These are phyloP conservation scores for Zophobas morio DNA, from an alignment of 1,140 invertebrate species.

Conservation along the genomic window DNA sequence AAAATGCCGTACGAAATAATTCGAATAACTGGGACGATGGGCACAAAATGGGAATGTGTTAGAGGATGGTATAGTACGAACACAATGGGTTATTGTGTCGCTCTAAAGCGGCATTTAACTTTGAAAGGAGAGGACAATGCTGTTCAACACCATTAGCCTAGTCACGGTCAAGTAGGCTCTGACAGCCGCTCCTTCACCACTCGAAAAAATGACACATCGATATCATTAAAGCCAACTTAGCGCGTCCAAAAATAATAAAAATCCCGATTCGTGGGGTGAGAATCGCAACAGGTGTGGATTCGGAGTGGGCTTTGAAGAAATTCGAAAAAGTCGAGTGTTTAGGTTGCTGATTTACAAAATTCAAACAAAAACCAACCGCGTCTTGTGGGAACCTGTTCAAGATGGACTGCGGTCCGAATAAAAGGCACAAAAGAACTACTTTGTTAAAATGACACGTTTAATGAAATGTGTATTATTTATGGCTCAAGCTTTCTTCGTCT, in stretches of 20 bases:
- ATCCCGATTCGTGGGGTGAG: neutral
- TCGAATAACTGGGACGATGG: slow-evolving; percentile 2
- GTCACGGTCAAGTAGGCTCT: slow-evolving; percentile 52
- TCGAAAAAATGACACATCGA: slow-evolving; percentile 33
- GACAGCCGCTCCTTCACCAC: slow-evolving; percentile 45
- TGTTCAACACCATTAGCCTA: slow-evolving; percentile 51
- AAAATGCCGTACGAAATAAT: neutral
- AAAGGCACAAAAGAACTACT: slow-evolving; percentile 59
- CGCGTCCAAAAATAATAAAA: slow-evolving; percentile 35
- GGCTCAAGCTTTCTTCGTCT: slow-evolving; percentile 41
- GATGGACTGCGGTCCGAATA: slow-evolving; percentile 40
- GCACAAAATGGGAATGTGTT: slow-evolving; percentile 4
- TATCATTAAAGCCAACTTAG: slow-evolving; percentile 29
- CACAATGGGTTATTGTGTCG: slow-evolving; percentile 49
- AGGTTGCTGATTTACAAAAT: slow-evolving; percentile 53
- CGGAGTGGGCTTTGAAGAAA: neutral
- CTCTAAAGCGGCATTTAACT: slow-evolving; percentile 48
- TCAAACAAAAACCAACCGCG: slow-evolving; percentile 51
- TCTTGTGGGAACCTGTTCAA: slow-evolving; percentile 47
- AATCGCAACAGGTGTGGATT: slow-evolving; percentile 29
- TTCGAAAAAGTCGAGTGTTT: slow-evolving; percentile 27
- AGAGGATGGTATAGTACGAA: slow-evolving; percentile 17
- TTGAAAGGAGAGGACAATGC: slow-evolving; percentile 48
- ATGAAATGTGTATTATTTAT: slow-evolving; percentile 63
- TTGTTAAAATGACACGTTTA: slow-evolving; percentile 62